Base-by-base conservation (phyloP, 1,140 invertebrate species). In the Tyrophagus putrescentiae region DNA sequence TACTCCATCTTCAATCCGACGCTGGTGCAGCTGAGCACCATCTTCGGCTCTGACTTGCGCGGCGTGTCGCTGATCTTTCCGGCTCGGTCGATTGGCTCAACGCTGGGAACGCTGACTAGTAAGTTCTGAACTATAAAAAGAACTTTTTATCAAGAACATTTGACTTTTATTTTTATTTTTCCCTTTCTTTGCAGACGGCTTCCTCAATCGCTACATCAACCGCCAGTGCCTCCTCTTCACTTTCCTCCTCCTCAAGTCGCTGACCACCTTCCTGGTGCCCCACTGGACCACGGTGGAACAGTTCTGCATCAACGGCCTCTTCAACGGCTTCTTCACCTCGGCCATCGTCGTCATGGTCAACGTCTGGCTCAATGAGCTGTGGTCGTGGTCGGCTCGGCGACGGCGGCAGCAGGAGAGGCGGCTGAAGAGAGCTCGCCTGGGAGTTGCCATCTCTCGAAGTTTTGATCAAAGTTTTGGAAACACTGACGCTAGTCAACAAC, bases 291-390 rank as follows among this genome's bases (percentile, higher is more conserved):
- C 18, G 4, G 6, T 59, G 3, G 18, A 59, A 27, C 57, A 59
- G 34, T 59, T 59, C 16, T 59, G 29, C 25, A 28, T 42, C 11
- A 59, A 59, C 33, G 57, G 18, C 6, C 29, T 59, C n/a, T 59
- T 59, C 23, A 59, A 59, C 50, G 57, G 57, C 13, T 59, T 59
- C 25, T 59, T 59, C 34, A 59, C 57, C 1, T n/a, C 57, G 18
- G 57, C 34, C 7, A 50, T 59, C 27, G 57, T 42, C 50, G 39
- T 42, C 25, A 59, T 45, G 27, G 57, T 59, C 11, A 59, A 59
- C 34, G 57, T 59, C 21, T 59, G 57, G 57, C 11, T 59, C 3
- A 59, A 59, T 29, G 57, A 59, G 50, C 18, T 59, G 36, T 59
- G 57, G 57, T 54, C 52, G 21, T 54, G 31, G 27, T 54, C 52